These are phyloP conservation scores for Operophtera brumata DNA, from an alignment of 2,888 invertebrate genomes.

Conservation along the genomic window DNA sequence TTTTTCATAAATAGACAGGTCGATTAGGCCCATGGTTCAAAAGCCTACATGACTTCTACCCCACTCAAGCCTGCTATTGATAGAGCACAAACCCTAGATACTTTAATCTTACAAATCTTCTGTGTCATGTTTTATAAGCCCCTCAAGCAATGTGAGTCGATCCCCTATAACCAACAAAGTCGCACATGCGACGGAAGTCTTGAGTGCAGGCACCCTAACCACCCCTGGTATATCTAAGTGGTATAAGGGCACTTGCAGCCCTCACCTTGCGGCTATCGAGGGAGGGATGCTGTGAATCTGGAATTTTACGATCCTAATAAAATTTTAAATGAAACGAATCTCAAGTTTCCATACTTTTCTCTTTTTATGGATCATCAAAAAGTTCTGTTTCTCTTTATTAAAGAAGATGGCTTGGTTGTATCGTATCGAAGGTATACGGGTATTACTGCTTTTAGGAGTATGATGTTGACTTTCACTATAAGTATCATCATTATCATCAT, in stretches of 20 bases:
- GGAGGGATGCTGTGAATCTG: background rate
- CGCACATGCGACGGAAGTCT: background rate
- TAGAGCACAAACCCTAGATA: background rate
- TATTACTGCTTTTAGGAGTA: no score
- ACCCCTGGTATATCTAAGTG: constrained; percentile 12
- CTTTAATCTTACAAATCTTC: background rate
- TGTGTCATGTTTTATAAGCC: background rate
- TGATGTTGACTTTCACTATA: no score
- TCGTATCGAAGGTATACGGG: no score
- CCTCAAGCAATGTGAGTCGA: background rate
- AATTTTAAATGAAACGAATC: background rate
- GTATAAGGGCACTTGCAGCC: constrained; percentile 13
- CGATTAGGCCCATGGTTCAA: no score
- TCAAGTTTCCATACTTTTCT: background rate
- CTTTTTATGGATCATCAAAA: background rate
- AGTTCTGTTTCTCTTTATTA: background rate
- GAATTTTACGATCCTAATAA: background rate
- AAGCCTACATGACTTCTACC: background rate
- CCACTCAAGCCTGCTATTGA: background rate
- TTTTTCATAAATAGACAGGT: no score
- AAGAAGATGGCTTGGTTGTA: background rate
- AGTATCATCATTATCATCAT: no score
- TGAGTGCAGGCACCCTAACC: constrained; percentile 3
- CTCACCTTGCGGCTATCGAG: constrained; percentile 5
- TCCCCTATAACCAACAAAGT: background rate